Base-by-base conservation (phyloP, 1,140 invertebrate genomes). In the Diplogasteroides magnus region DNA sequence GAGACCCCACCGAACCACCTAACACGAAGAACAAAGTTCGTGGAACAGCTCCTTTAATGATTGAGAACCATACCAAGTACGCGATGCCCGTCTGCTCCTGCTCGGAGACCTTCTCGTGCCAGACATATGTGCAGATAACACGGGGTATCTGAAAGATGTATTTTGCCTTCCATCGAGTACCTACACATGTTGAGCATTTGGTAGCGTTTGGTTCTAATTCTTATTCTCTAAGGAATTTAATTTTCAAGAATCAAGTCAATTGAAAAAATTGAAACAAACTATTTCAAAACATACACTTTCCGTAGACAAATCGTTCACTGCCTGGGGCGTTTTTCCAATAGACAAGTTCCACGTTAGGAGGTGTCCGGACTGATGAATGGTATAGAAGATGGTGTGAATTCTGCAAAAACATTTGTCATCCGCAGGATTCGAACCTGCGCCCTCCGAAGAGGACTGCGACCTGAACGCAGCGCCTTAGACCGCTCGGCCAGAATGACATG, bases 381-480 rank as follows among this genome's bases (percentile, higher is more conserved):
- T 48, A 48, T 48, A 48, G 37, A 48, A 48, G 37, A 48, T 19
- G 6, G 37, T 48, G 6, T 6, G 37, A 48, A 6, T 11, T 48
- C 37, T 48, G 37, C 6, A 48, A n/a, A n/a, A n/a, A n/a, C n/a
- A 90, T 90, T 90, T n/a, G n/a, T n/a, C n/a, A n/a, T n/a, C n/a
- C n/a, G n/a, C n/a, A n/a, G n/a, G n/a, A n/a, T n/a, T n/a, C 89
- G 89, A 90, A 90, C 89, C 89, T 89, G 90, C 89, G 89, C 89
- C 89, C 88, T 88, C 88, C 89, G 87, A 87, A 89, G 88, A 88
- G 89, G 89, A 91, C 90, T 91, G 89, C 90, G 89, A 91, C 90
- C 90, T 91, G 90, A 91, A 91, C 90, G 90, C 89, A 91, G 89
- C 90, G 90, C 90, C 90, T 91, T 91, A 90, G 89, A 90, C 89